Evolutionary conservation across 2,113 vertebrate genomes (phyloP).

Genomic region (Hemibagrus wyckioides): DNA sequence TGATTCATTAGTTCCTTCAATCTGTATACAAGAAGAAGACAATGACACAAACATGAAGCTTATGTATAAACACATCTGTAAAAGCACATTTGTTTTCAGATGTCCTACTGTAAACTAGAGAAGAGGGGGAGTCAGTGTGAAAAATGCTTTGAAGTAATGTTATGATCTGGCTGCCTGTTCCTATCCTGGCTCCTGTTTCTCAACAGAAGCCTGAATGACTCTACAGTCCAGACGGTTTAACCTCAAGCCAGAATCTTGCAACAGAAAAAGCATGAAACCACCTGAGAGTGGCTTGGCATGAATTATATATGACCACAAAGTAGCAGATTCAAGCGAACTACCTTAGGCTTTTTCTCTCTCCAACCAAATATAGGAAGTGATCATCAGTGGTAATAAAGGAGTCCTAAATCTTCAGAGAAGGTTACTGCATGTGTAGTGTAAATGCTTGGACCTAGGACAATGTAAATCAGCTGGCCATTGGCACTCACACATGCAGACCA

Average conservation of each 20-base stretch:
- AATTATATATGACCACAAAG: conserved; percentile 40
- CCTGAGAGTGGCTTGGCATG: conserved; percentile 8
- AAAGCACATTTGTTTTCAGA: not conserved
- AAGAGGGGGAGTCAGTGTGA: not conserved
- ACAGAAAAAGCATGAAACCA: conserved; percentile 28
- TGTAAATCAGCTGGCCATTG: conserved; percentile 51
- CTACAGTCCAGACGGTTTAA: conserved; percentile 18
- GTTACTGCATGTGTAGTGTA: not conserved
- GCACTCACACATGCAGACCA: conserved; percentile 51
- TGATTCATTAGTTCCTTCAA: not conserved
- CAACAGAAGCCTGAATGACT: conserved; percentile 30
- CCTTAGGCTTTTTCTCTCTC: conserved; percentile 9
- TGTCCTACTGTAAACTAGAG: not conserved
- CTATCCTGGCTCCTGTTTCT: conserved; percentile 34
- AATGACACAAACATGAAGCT: not conserved
- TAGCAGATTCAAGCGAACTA: conserved; percentile 16
- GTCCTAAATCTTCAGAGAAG: not conserved
- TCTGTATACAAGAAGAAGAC: not conserved
- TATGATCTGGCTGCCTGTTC: conserved; percentile 29
- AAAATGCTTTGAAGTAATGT: not conserved
- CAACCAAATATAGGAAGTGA: conserved; percentile 66
- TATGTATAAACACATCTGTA: not conserved
- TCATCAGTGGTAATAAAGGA: conserved; percentile 47
- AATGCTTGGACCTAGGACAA: conserved; percentile 54
- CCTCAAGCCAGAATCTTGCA: conserved; percentile 18